A percentile compares a stretch with the other conserved stretches of the same genome.
Conservation (phyloP, 2,797 vertebrate species). For the Alca torda region DNA sequence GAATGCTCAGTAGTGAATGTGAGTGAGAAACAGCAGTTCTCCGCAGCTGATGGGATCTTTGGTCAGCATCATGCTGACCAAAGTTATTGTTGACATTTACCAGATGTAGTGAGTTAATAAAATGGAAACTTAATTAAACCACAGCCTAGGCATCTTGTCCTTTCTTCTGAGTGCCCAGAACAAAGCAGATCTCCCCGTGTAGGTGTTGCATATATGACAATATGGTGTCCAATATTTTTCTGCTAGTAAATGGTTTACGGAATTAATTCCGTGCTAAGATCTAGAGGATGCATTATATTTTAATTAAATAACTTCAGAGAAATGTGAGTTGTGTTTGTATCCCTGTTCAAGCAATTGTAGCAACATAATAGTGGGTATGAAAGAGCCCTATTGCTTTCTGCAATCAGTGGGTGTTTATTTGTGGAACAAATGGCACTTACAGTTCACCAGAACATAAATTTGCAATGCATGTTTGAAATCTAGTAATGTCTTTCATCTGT, state of each 20-base stretch:
- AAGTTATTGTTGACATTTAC: background rate
- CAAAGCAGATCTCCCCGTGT: background rate
- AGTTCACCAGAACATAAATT: conserved; percentile 5
- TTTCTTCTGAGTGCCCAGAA: background rate
- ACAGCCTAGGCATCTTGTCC: background rate
- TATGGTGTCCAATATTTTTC: background rate
- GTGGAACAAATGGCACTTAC: conserved; percentile 15
- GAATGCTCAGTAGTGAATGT: background rate
- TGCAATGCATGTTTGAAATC: background rate
- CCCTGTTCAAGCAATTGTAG: background rate
- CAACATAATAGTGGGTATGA: background rate
- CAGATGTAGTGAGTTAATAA: background rate
- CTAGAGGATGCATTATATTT: background rate
- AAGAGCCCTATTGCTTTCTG: background rate
- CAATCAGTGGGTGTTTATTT: background rate
- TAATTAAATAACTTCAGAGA: background rate
- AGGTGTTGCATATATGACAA: background rate
- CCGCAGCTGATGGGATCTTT: background rate
- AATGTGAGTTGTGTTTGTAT: background rate
- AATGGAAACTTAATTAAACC: background rate
- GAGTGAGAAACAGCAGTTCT: background rate
- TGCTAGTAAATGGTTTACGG: background rate
- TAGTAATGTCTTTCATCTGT: background rate
- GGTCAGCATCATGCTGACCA: background rate
- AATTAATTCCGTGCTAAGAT: background rate